Evolutionary conservation across 2,888 invertebrate genomes (phyloP), one percentile per base, ranked within the genome.

Genomic region (Lasioglossum marginatum): DNA sequence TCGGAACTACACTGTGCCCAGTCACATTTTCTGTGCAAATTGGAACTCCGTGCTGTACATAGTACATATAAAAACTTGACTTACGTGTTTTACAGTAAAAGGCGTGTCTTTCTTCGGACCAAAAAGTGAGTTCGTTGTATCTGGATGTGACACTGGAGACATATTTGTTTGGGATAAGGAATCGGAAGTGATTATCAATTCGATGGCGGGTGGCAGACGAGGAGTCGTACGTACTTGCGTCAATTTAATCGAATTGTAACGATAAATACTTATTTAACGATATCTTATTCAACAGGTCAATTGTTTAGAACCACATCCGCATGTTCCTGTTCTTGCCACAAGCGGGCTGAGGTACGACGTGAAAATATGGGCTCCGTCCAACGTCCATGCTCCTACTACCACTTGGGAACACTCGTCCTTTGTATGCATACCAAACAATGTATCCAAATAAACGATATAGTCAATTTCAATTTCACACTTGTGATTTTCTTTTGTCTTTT

Each of bases 31-130:
- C 3, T 43, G 12, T 43, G 14, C 14, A 14, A 43, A 10, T 43
- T 43, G 4, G 14, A 43, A 43, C 43, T 43, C 0, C 43, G 14
- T 43, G 14, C 12, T 43, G 4, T 43, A 43, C 43, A 14, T 43
- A 43, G 12, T 43, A 43, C 43, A 60, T 27, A 1, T 16, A 63
- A 63, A 63, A 63, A 31, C 60, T 63, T 63, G 27, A 60, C 16
- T 72, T 48, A 10, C 57, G 19, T 40, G 10, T 23, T 83, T 95
- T 95, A 34, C 93, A 96, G 97, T 99, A 84, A 99, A 99, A 95
- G 98, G 98, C 0, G 98, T 99, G 0, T 97, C 98, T 92, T 99
- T 98, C 96, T 99, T 98, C 95, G 99, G 99, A 0, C 98, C 98
- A 0, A 97, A 97, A 90, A 98, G 98, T 89, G 98, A 99, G 95